Evolutionary conservation across 2,113 vertebrate species (phyloP).

Genomic region (Benitochromis conjunctus): DNA sequence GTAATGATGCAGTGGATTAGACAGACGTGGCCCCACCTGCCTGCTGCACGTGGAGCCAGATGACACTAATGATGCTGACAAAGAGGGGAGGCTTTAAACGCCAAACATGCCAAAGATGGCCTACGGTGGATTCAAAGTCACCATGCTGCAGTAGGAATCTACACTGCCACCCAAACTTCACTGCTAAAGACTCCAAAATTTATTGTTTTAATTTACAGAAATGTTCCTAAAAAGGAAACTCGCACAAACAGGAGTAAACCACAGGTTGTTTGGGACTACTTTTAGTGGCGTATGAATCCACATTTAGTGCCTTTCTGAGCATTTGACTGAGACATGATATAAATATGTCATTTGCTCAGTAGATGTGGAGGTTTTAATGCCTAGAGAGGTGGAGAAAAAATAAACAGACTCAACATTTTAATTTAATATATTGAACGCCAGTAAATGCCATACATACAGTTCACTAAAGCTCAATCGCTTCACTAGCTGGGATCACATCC

Average conservation of each 20-base stretch:
- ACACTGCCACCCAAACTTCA: not conserved
- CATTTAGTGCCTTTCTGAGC: not conserved
- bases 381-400: not conserved
- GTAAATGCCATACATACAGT: not conserved
- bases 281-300: not conserved
- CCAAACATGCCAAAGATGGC: not conserved
- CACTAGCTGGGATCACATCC: not conserved
- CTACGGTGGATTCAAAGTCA: not conserved
- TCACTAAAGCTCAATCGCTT: not conserved
- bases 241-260: not conserved
- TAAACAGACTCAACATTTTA: not conserved
- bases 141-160: not conserved
- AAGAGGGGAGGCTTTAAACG: not conserved
- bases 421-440: not conserved
- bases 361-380: not conserved
- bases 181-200: not conserved
- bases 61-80: not conserved
- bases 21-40: conserved; percentile 10
- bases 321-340: not conserved
- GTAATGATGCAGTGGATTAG: conserved; percentile 17
- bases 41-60: not conserved
- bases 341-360: not conserved
- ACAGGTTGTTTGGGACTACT: not conserved
- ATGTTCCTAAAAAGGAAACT: not conserved
- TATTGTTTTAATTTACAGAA: not conserved